These are phyloP conservation scores for Phrixothrix hirtus DNA, from an alignment of 2,888 invertebrate genomes.

Conservation along the genomic window DNA sequence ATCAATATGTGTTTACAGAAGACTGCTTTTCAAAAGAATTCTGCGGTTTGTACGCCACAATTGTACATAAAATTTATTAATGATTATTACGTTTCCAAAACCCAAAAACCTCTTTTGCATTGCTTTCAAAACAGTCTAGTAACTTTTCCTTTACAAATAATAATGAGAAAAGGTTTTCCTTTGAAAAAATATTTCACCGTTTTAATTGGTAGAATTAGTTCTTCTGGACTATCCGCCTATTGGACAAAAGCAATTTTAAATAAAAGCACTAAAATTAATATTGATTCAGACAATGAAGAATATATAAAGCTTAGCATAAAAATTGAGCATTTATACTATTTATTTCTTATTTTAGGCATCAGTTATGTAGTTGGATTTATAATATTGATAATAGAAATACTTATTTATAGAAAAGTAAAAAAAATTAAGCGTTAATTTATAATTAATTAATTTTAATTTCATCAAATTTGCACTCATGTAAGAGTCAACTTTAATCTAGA, in stretches of 20 bases:
- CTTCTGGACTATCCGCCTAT: slow-evolving; percentile 40
- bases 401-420: neutral
- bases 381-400: slow-evolving; percentile 1
- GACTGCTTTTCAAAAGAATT: slow-evolving; percentile 36
- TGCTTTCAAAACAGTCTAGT: slow-evolving; percentile 42
- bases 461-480: neutral
- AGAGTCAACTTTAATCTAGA: neutral
- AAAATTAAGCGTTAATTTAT: neutral
- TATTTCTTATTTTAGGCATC: neutral
- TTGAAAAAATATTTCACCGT: slow-evolving; percentile 41
- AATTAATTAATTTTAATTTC: neutral
- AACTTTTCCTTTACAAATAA: slow-evolving; percentile 46
- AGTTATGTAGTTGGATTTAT: slow-evolving; percentile 4
- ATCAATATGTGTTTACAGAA: slow-evolving; percentile 37
- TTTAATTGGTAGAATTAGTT: slow-evolving; percentile 40
- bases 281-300: neutral
- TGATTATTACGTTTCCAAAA: slow-evolving; percentile 36
- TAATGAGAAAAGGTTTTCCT: slow-evolving; percentile 50
- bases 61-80: slow-evolving; percentile 42
- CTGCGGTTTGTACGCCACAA: slow-evolving; percentile 40
- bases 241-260: slow-evolving; percentile 36
- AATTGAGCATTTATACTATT: slow-evolving; percentile 1
- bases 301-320: neutral
- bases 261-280: neutral
- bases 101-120: slow-evolving; percentile 36